Evolutionary conservation across 2,797 vertebrate genomes (phyloP).

Genomic region (Balearica regulorum): DNA sequence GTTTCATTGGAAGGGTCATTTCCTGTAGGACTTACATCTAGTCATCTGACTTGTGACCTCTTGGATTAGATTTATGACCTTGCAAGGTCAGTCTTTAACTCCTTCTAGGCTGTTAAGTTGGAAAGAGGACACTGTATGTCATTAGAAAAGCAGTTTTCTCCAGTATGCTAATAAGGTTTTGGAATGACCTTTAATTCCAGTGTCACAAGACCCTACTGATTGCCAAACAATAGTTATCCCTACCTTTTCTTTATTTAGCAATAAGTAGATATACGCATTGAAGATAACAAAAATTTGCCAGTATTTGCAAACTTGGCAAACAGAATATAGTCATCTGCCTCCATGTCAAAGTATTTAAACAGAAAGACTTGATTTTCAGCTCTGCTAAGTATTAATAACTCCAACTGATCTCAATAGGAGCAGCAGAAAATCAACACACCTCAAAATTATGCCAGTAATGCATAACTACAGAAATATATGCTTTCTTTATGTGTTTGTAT

Average conservation of each 20-base stretch:
- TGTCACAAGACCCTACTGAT: neutral
- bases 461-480: neutral
- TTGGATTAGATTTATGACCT: slow-evolving; percentile 37
- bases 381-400: neutral
- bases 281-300: neutral
- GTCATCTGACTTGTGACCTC: slow-evolving; percentile 40
- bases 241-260: neutral
- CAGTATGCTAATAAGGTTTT: neutral
- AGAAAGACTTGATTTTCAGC: neutral
- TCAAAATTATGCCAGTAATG: neutral
- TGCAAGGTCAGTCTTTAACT: slow-evolving; percentile 19
- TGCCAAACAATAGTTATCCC: neutral
- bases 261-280: neutral
- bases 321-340: neutral
- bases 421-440: neutral
- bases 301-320: neutral
- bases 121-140: neutral
- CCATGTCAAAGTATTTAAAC: neutral
- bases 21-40: slow-evolving; percentile 38
- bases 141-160: neutral
- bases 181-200: neutral
- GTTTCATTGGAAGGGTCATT: slow-evolving; percentile 30
- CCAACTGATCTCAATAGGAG: neutral
- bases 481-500: neutral
- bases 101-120: slow-evolving; percentile 1